These are phyloP conservation scores for Electrona antarctica DNA, from an alignment of 2,113 vertebrate species.

Conservation along the genomic window DNA sequence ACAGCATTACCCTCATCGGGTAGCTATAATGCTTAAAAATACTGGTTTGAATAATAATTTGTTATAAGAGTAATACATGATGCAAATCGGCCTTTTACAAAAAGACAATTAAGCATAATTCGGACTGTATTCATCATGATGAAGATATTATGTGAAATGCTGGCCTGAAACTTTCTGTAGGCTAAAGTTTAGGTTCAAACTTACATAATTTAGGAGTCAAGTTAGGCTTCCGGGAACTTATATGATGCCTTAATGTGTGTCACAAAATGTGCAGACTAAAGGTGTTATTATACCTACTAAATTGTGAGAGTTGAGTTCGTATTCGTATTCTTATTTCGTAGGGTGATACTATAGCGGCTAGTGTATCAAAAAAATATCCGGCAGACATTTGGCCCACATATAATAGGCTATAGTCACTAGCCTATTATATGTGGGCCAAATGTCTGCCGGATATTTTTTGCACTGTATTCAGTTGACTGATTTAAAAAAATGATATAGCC, in stretches of 20 bases:
- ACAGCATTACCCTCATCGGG: too few species aligned
- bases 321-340: slow-evolving; percentile 21
- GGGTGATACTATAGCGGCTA: slow-evolving; percentile 14
- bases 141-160: too few species aligned
- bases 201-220: neutral
- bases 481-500: slow-evolving; percentile 15
- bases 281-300: too few species aligned
- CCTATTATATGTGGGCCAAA: slow-evolving; percentile 15
- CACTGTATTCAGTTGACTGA: slow-evolving; percentile 9
- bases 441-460: slow-evolving; percentile 17
- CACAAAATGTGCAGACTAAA: slow-evolving; percentile 51
- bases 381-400: too few species aligned
- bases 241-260: slow-evolving; percentile 28
- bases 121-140: too few species aligned
- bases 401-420: neutral
- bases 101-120: too few species aligned
- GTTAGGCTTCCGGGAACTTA: neutral
- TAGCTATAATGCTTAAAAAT: too few species aligned
- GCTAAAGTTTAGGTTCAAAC: slow-evolving; percentile 1
- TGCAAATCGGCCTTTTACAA: too few species aligned
- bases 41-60: neutral
- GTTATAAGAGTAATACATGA: neutral
- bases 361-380: too few species aligned
- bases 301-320: too few species aligned
- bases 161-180: neutral